Evolutionary conservation across 2,797 vertebrate species (phyloP), one percentile per base, ranked within the genome.

Genomic region (Ctenochaetus hawaiiensis): DNA sequence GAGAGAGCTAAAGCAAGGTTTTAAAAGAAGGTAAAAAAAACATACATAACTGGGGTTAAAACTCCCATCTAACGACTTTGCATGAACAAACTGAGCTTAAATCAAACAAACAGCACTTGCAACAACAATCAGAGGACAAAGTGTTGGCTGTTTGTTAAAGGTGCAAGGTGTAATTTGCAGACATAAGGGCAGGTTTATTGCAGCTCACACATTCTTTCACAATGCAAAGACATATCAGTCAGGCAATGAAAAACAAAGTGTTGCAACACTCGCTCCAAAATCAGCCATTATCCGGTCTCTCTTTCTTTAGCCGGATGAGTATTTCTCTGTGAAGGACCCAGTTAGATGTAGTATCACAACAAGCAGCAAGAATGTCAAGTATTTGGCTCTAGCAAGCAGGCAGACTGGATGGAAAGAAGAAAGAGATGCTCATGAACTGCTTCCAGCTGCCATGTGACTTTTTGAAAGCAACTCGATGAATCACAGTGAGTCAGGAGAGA

Each of bases 371-470:
- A 92, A 92, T 91, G 34, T 67, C 0, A 90, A 63, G 78, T 80
- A 92, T 92, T 83, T 85, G 81, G 67, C 77, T 69, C 73, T 1
- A 9, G 60, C 63, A 7, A 17, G 8, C 65, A 75, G 75, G 44
- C 69, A 67, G 67, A 63, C 54, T 59, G 71, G 41, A 76, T 43
- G 80, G 82, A 89, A 80, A 83, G 82, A 78, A 82, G 70, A 84
- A 64, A 78, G 78, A 74, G 60, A 80, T 52, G 62, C 77, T 71
- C 86, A 72, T 77, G 84, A 91, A 77, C 60, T 49, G 44, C 75
- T 82, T 90, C 83, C 65, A 74, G 69, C 69, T 80, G 84, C 88
- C 83, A 89, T 83, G 84, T 91, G 89, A 85, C 84, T 87, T 80
- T 67, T 72, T 66, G 74, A 71, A 81, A 48, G 57, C 65, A 37